A percentile compares a stretch with the other conserved stretches of the same genome.
Conservation (phyloP, 2,113 vertebrate genomes). For the Bettongia penicillata region DNA sequence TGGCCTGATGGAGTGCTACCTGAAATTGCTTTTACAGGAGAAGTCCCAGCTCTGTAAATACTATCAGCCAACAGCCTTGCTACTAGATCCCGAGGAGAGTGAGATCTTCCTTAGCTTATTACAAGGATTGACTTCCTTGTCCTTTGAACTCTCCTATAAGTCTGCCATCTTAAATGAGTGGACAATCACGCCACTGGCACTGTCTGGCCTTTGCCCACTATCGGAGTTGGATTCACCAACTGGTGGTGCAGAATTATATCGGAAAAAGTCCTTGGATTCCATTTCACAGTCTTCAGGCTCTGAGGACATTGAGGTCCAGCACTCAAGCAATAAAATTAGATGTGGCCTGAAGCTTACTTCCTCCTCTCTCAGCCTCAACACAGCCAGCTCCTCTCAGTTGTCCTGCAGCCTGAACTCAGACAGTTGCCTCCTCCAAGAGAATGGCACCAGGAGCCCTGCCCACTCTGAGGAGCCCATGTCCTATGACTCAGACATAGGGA, state of each 20-base stretch:
- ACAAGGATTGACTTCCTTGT: conserved; percentile 92
- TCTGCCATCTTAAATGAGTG: conserved; percentile 95
- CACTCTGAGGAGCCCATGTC: conserved; percentile 84
- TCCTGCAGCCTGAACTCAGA: conserved; percentile 95
- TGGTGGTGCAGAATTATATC: conserved; percentile 59
- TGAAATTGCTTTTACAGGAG: conserved; percentile 91
- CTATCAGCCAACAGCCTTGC: conserved; percentile 91
- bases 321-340: conserved; percentile 71
- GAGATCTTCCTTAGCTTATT: conserved; percentile 96
- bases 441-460: conserved; percentile 83
- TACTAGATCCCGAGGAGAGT: conserved; percentile 92
- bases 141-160: conserved; percentile 95
- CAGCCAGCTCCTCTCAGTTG: conserved; percentile 91
- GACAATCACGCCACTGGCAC: conserved; percentile 93
- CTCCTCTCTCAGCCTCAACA: conserved; percentile 93
- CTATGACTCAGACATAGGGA: conserved; percentile 83
- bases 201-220: conserved; percentile 90
- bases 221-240: conserved; percentile 80
- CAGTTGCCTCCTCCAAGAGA: conserved; percentile 85
- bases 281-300: conserved; percentile 92
- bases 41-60: conserved; percentile 85
- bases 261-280: conserved; percentile 90
- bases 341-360: conserved; percentile 83
- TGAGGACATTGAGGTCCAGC: conserved; percentile 83
- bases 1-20: conserved; percentile 94